Evolutionary conservation across 2,113 vertebrate species (phyloP).

Genomic region (Pseudolaguvia tuberculata): DNA sequence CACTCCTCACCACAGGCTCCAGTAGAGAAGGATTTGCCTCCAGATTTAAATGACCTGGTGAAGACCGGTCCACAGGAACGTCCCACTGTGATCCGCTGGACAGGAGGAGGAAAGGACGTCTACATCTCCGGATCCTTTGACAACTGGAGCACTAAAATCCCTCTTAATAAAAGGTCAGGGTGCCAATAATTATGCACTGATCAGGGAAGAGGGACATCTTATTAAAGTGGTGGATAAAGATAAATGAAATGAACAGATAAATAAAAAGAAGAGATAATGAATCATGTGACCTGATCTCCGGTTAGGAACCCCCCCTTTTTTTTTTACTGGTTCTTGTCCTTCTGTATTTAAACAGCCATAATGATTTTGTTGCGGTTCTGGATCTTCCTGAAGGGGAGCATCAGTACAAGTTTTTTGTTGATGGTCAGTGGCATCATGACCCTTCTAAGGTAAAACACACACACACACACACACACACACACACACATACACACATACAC

Average conservation of each 20-base stretch:
- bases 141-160: constrained; percentile 93
- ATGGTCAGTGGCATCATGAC: constrained; percentile 97
- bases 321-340: constrained; percentile 23
- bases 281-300: no score
- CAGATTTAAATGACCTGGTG: constrained; percentile 82
- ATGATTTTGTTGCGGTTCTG: constrained; percentile 95
- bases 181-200: no score
- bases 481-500: no score
- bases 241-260: no score
- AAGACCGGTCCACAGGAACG: constrained; percentile 83
- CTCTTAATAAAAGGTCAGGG: constrained; percentile 87
- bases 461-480: no score
- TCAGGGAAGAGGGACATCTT: no score
- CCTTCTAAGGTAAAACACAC: constrained; percentile 89
- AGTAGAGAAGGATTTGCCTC: constrained; percentile 84
- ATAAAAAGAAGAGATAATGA: no score
- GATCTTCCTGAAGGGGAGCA: constrained; percentile 95
- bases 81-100: constrained; percentile 96
- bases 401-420: constrained; percentile 98
- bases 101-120: constrained; percentile 90
- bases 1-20: constrained; percentile 72
- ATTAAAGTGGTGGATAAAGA: no score
- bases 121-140: constrained; percentile 96
- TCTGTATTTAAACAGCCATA: constrained; percentile 74
- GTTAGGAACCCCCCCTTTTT: not conserved